A percentile compares a stretch with the other conserved stretches of the same genome.
Evolutionary conservation across 2,888 invertebrate genomes (phyloP).

Genomic region (Glaucopsyche alexis): DNA sequence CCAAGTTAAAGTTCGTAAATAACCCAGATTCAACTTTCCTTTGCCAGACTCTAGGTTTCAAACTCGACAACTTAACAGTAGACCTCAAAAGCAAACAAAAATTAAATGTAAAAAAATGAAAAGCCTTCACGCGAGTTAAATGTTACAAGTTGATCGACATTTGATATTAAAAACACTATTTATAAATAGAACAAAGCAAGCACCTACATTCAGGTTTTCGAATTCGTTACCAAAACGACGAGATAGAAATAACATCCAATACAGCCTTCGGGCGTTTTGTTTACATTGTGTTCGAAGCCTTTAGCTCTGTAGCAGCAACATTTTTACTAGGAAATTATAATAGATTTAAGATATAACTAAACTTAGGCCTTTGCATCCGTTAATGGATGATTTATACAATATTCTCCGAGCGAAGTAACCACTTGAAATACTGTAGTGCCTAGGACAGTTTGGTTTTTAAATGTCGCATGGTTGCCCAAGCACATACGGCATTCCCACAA

Average conservation of each 20-base stretch:
- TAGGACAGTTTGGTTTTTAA: no score
- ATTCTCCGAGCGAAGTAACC: no score
- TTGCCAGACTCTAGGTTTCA: no score
- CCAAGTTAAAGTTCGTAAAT: no score
- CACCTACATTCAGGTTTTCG: not conserved
- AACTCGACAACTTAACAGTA: not conserved
- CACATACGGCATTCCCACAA: no score
- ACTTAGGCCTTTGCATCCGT: no score
- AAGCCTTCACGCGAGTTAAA: not conserved
- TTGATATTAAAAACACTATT: constrained; percentile 22
- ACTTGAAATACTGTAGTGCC: no score
- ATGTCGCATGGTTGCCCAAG: no score
- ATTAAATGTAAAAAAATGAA: constrained; percentile 19
- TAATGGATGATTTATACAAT: no score
- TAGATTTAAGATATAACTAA: no score
- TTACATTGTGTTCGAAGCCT: not conserved
- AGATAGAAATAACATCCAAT: constrained; percentile 1
- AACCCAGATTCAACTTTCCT: no score
- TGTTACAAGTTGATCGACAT: constrained; percentile 21
- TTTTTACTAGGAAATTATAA: not conserved
- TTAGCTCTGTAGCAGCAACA: not conserved
- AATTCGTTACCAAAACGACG: not conserved
- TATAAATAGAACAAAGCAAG: constrained; percentile 20
- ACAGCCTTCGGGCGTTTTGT: constrained; percentile 8
- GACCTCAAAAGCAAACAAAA: not conserved